Conservation (phyloP, 2,888 invertebrate genomes). For the Apodemia hepburni region DNA sequence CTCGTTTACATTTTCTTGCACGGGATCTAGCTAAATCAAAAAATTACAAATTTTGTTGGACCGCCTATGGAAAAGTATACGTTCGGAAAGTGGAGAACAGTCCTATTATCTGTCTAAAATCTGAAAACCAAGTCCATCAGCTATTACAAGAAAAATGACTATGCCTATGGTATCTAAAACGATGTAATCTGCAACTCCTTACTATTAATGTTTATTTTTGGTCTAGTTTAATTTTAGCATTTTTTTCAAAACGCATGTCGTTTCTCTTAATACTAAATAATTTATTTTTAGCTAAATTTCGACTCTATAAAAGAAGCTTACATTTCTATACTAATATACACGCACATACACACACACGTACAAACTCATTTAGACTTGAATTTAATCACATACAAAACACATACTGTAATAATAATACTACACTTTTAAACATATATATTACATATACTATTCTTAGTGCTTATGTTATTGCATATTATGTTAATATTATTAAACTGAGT, state of each 20-base stretch:
- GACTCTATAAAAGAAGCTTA: too few relatives aligned
- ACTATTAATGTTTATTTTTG: background rate
- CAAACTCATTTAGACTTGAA: too few relatives aligned
- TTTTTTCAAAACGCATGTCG: background rate
- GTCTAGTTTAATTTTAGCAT: background rate
- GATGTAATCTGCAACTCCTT: background rate
- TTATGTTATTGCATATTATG: too few relatives aligned
- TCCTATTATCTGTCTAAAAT: constrained; percentile 23
- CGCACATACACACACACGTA: too few relatives aligned
- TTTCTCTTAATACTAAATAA: background rate
- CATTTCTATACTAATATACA: too few relatives aligned
- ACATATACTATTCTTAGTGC: too few relatives aligned
- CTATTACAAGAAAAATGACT: constrained; percentile 10
- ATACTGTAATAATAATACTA: too few relatives aligned
- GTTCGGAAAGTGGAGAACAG: constrained; percentile 23
- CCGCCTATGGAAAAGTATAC: constrained; percentile 23
- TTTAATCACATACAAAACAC: too few relatives aligned
- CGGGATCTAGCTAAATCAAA: constrained; percentile 19
- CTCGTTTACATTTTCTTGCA: constrained; percentile 21
- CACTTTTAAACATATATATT: too few relatives aligned
- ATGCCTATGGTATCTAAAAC: background rate
- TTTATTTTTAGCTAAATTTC: background rate
- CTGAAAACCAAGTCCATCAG: constrained; percentile 21
- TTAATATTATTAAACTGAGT: too few relatives aligned
- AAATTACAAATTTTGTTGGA: constrained; percentile 31